phyloP scores from a whole-genome alignment of 2,888 invertebrate species.

The Saturnia japonica region DNA sequence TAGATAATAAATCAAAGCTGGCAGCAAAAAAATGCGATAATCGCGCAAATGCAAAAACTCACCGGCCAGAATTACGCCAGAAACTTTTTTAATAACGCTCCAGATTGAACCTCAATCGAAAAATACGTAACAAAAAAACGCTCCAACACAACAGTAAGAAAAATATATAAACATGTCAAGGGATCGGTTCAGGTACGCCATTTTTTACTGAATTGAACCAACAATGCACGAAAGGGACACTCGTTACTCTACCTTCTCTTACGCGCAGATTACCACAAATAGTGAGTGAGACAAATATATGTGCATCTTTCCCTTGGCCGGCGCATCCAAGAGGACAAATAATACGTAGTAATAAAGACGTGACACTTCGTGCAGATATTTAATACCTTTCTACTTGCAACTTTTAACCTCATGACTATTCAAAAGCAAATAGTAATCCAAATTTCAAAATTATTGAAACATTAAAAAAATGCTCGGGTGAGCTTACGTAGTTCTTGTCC shows the following conservation, averaged over 20 bases:
- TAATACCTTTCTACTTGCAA: slow-evolving; percentile 78
- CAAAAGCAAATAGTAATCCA: slow-evolving; percentile 70
- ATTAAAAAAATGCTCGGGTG: slow-evolving; percentile 70
- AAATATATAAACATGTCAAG: slow-evolving; percentile 79
- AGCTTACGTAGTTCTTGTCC: slow-evolving; percentile 66
- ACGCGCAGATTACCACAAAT: slow-evolving; percentile 52
- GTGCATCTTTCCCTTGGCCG: slow-evolving; percentile 46
- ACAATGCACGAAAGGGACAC: slow-evolving; percentile 72
- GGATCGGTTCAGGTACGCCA: slow-evolving; percentile 79
- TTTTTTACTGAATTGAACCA: slow-evolving; percentile 78
- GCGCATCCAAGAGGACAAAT: slow-evolving; percentile 78
- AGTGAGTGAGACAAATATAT: slow-evolving; percentile 50
- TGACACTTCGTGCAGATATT: slow-evolving; percentile 80
- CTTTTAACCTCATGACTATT: slow-evolving; percentile 71
- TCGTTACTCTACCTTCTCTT: slow-evolving; percentile 59
- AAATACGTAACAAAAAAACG: slow-evolving; percentile 71
- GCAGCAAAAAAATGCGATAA: slow-evolving; percentile 32
- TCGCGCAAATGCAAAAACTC: slow-evolving; percentile 41
- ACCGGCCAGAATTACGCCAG: slow-evolving; percentile 60
- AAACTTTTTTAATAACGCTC: slow-evolving; percentile 80
- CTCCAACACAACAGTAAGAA: slow-evolving; percentile 70
- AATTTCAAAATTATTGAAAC: slow-evolving; percentile 74
- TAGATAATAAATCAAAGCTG: slow-evolving; percentile 53
- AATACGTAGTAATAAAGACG: slow-evolving; percentile 80
- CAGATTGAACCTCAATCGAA: slow-evolving; percentile 76